Evolutionary conservation across 2,888 invertebrate genomes (phyloP).

Genomic region (Chrysotoxum bicinctum): DNA sequence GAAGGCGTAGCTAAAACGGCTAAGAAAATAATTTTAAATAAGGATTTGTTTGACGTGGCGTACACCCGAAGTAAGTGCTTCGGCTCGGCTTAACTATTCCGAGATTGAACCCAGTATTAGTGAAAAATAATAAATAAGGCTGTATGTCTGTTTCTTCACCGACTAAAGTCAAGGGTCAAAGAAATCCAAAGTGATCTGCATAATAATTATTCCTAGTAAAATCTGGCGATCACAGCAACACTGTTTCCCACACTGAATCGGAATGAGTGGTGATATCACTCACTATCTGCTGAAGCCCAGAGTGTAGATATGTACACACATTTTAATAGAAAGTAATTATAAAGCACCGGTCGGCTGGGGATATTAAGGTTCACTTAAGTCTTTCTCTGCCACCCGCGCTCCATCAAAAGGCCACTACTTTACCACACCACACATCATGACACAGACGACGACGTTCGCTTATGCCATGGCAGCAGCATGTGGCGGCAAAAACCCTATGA

Average conservation of each 20-base stretch:
- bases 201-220: neutral
- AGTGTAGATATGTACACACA: slow-evolving; percentile 56
- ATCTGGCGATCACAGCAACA: slow-evolving; percentile 47
- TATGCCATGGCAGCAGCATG: slow-evolving; percentile 50
- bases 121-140: too few species aligned
- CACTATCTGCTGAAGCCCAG: slow-evolving; percentile 45
- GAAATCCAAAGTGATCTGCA: neutral
- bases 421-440: slow-evolving; percentile 50
- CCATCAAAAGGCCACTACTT: slow-evolving; percentile 7
- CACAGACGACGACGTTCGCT: slow-evolving; percentile 35
- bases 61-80: too few species aligned
- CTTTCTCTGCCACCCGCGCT: slow-evolving; percentile 47
- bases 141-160: too few species aligned
- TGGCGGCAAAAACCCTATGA: slow-evolving; percentile 67
- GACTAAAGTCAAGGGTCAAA: neutral
- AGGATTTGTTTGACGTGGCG: too few species aligned
- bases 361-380: slow-evolving; percentile 54
- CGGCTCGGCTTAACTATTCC: too few species aligned
- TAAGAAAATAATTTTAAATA: too few species aligned
- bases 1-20: too few species aligned
- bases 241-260: slow-evolving; percentile 4
- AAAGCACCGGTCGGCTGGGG: slow-evolving; percentile 62
- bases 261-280: slow-evolving; percentile 45
- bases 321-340: slow-evolving; percentile 71
- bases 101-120: too few species aligned